Conservation (phyloP, 2,888 invertebrate genomes). For the Theretra japonica region DNA sequence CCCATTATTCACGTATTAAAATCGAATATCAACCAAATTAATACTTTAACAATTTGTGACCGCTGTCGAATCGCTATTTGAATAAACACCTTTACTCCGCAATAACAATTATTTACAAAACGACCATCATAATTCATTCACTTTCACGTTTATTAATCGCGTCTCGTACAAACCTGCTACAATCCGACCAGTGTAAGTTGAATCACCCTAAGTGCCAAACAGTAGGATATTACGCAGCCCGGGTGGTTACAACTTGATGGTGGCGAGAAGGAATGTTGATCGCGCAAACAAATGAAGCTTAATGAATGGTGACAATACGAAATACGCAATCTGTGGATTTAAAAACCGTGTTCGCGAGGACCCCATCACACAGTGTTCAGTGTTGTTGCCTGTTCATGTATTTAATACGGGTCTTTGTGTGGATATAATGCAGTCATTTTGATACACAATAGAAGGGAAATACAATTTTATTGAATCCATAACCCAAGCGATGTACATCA, state of each 20-base stretch:
- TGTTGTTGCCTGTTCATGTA: neutral
- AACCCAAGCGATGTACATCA: no score
- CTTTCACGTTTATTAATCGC: slow-evolving; percentile 48
- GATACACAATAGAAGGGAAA: neutral
- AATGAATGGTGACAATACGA: slow-evolving; percentile 23
- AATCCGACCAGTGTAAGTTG: neutral
- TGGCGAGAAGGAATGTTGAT: slow-evolving; percentile 24
- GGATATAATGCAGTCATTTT: neutral
- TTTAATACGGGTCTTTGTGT: neutral
- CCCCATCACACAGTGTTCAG: no score
- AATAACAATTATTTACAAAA: slow-evolving; percentile 40
- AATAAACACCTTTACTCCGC: slow-evolving; percentile 24
- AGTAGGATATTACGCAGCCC: neutral
- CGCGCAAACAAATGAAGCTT: slow-evolving; percentile 15
- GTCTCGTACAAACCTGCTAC: slow-evolving; percentile 32
- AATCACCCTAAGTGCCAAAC: neutral
- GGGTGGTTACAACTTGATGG: slow-evolving; percentile 14
- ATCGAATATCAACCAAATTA: slow-evolving; percentile 8
- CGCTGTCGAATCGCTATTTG: slow-evolving; percentile 21
- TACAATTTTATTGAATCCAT: no score
- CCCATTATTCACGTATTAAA: neutral
- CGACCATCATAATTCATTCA: slow-evolving; percentile 45
- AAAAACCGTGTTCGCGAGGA: slow-evolving; percentile 19
- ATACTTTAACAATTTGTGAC: slow-evolving; percentile 15
- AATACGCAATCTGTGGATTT: slow-evolving; percentile 23